Evolutionary conservation across 2,113 vertebrate species (phyloP), one percentile per base, ranked within the genome.

Genomic region (Gallinago jamesoni): DNA sequence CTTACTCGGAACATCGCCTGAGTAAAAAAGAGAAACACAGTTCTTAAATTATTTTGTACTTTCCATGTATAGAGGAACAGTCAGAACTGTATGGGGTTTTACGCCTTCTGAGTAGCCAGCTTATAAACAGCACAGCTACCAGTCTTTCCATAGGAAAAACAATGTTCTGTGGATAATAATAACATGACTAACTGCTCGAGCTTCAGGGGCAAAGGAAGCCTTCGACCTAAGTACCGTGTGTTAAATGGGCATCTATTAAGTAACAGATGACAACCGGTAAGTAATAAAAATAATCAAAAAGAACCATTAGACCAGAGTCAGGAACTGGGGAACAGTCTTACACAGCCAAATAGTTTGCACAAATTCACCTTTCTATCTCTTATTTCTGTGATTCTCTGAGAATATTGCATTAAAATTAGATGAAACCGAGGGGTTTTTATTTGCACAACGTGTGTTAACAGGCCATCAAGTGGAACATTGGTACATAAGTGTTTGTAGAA

Each of bases 1-100:
- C 95, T 96, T 87, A 95, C 83, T 96, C 87, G 75, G 96, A 97
- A 96, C 93, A 80, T 52, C 1, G 91, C 84, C 84, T 97, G 96
- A 97, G 96, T 97, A 95, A 97, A 96, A 97, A 96, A 92, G 96
- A 97, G 96, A 97, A 97, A 97, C 84, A 72, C 53, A 63, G 94
- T 94, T 96, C 96, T 96, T 97, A 96, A 97, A 96, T 96, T 95
- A 89, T 97, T 97, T 96, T 95, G 96, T 97, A 97, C 96, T 97
- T 97, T 97, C 96, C 96, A 93, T 82, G 84, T 91, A 68, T 19
- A 91, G 96, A 95, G 91, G 96, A 96, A 96, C 95, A 97, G 96
- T 97, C 96, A 97, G 93, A 97, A 96, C 96, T 70, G 96, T 94
- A 94, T 94, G 93, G 94, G 96, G 96, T 91, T 97, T 97, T 97